A percentile compares a stretch with the other conserved stretches of the same genome.
Conservation (phyloP, 2,888 invertebrate genomes). For the Thalpophila matura region DNA sequence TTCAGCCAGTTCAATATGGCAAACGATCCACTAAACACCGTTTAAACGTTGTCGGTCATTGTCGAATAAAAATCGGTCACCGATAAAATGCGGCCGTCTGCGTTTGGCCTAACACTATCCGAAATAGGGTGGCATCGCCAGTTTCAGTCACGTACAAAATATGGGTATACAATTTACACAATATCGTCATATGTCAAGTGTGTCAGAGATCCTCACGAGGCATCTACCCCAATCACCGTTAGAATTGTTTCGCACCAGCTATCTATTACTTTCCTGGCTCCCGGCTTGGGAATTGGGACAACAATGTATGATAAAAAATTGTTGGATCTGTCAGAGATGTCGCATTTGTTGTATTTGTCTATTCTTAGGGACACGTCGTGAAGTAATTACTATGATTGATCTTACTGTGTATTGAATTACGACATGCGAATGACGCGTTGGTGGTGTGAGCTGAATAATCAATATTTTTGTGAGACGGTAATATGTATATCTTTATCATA, state of each 20-base stretch:
- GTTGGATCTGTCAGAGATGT: constrained; percentile 63
- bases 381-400: constrained; percentile 82
- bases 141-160: constrained; percentile 75
- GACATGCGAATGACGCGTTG: too few species aligned
- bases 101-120: constrained; percentile 28
- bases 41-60: too few species aligned
- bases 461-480: constrained; percentile 16
- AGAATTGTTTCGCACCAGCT: constrained; percentile 83
- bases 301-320: constrained; percentile 77
- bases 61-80: neutral
- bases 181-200: constrained; percentile 85
- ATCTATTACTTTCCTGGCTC: constrained; percentile 82
- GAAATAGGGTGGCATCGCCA: constrained; percentile 62
- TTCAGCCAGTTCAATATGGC: too few species aligned
- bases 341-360: constrained; percentile 38
- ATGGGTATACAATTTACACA: constrained; percentile 84
- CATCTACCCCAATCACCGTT: constrained; percentile 84
- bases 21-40: too few species aligned
- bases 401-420: constrained; percentile 56
- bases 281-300: constrained; percentile 78
- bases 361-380: constrained; percentile 60
- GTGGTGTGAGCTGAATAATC: constrained; percentile 41
- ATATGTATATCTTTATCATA: too few species aligned
- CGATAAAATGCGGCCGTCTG: neutral
- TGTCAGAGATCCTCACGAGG: constrained; percentile 80